phyloP scores from a whole-genome alignment of 2,888 invertebrate genomes.

The Pelosia muscerda region DNA sequence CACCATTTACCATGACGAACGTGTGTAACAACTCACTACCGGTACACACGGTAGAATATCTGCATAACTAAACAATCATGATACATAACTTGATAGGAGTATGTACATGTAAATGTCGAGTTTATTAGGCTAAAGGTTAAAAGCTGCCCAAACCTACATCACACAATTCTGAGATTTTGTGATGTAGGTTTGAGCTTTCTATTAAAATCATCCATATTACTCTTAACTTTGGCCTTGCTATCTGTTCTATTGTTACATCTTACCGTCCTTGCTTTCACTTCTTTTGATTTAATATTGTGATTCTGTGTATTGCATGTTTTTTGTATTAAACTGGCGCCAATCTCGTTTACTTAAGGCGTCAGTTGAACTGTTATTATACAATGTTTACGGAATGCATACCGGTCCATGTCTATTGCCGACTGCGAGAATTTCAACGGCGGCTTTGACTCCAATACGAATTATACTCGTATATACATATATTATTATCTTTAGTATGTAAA shows the following conservation, averaged over 20 bases:
- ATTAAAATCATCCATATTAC: background rate
- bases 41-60: slow-evolving; percentile 23
- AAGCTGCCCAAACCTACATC: background rate
- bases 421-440: slow-evolving; percentile 4
- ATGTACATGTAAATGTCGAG: background rate
- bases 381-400: slow-evolving; percentile 66
- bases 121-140: background rate
- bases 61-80: slow-evolving; percentile 14
- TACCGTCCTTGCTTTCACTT: slow-evolving; percentile 13
- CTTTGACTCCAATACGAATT: background rate
- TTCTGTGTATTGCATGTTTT: slow-evolving; percentile 22
- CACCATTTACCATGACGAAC: slow-evolving; percentile 45
- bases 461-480: background rate
- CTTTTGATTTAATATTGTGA: slow-evolving; percentile 17
- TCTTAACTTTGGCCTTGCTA: background rate
- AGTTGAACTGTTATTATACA: slow-evolving; percentile 48
- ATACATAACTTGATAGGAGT: slow-evolving; percentile 1
- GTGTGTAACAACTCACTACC: slow-evolving; percentile 44
- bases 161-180: background rate
- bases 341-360: slow-evolving; percentile 33
- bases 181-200: background rate
- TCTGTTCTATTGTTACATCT: slow-evolving; percentile 14
- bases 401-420: slow-evolving; percentile 66
- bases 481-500: background rate
- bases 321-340: slow-evolving; percentile 33